Evolutionary conservation across 2,888 invertebrate species (phyloP).

Genomic region (Desoria tigrina): DNA sequence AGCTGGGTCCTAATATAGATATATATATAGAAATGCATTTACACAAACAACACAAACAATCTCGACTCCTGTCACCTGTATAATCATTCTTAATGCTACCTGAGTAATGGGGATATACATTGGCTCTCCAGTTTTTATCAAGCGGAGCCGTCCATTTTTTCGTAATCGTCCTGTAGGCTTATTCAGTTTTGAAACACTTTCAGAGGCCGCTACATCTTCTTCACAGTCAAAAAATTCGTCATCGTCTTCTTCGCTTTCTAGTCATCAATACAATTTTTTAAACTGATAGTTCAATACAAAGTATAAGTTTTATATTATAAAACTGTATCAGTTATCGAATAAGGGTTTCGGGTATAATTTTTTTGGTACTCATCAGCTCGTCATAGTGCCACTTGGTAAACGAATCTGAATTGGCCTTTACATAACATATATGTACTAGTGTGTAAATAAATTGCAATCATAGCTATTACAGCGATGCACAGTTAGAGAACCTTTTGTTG

Average conservation of each 20-base stretch:
- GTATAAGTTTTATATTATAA: too few species aligned
- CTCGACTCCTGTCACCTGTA: background rate
- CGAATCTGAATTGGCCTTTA: too few species aligned
- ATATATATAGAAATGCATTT: background rate
- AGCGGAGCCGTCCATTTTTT: constrained; percentile 67
- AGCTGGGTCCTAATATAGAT: constrained; percentile 73
- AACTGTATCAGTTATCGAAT: too few species aligned
- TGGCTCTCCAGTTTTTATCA: constrained; percentile 69
- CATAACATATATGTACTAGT: too few species aligned
- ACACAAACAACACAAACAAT: background rate
- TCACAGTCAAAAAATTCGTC: constrained; percentile 78
- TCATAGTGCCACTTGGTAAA: too few species aligned
- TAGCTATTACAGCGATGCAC: too few species aligned
- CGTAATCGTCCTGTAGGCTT: constrained; percentile 71
- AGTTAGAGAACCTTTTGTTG: too few species aligned
- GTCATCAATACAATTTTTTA: background rate
- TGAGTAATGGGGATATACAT: constrained; percentile 79
- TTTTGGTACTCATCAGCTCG: too few species aligned
- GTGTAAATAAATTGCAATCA: too few species aligned
- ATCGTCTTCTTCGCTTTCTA: constrained; percentile 48
- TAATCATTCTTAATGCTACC: constrained; percentile 53
- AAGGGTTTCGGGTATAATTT: too few species aligned
- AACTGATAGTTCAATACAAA: too few species aligned
- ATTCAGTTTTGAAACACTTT: constrained; percentile 60
- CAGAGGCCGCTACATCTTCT: constrained; percentile 56